A percentile compares a stretch with the other conserved stretches of the same genome.
Conservation (phyloP, 1,140 invertebrate genomes). For the Bombus cullumanus region DNA sequence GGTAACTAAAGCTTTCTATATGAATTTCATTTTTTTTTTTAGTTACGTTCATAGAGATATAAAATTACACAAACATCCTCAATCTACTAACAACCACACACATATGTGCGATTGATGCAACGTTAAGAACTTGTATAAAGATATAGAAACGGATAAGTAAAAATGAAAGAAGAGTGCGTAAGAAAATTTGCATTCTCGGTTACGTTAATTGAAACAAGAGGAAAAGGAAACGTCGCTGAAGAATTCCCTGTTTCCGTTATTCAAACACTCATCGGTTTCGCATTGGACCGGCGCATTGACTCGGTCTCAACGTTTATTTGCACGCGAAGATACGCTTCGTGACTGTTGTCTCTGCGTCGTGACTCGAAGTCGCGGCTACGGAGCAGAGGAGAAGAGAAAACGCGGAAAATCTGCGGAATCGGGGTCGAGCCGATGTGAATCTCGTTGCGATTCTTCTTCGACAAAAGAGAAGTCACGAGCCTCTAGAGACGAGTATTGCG, state of each 20-base stretch:
- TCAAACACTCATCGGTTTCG: constrained; percentile 23
- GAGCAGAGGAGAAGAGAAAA: neutral
- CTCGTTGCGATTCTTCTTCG: constrained; percentile 1
- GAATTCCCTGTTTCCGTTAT: neutral
- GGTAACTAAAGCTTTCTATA: too few relatives aligned
- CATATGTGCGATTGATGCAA: too few relatives aligned
- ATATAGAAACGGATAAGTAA: neutral
- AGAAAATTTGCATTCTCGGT: neutral
- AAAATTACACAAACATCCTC: too few relatives aligned
- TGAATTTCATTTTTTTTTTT: too few relatives aligned
- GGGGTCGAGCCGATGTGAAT: constrained; percentile 19
- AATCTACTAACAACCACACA: too few relatives aligned
- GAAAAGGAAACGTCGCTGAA: neutral
- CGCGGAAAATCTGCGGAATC: constrained; percentile 21
- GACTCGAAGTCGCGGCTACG: neutral
- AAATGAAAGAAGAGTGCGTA: neutral
- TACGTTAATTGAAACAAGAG: neutral
- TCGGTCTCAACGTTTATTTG: constrained; percentile 7
- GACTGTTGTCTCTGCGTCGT: constrained; percentile 8
- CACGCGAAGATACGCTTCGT: constrained; percentile 31
- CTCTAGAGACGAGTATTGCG: neutral
- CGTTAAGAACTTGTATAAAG: neutral
- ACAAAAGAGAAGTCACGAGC: constrained; percentile 9
- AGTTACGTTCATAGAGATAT: too few relatives aligned
- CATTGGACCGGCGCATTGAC: neutral